Percentiles rank a stretch among this genome's conserved stretches.
Evolutionary conservation across 2,888 invertebrate species (phyloP).

Genomic region (Hyposoter didymator): DNA sequence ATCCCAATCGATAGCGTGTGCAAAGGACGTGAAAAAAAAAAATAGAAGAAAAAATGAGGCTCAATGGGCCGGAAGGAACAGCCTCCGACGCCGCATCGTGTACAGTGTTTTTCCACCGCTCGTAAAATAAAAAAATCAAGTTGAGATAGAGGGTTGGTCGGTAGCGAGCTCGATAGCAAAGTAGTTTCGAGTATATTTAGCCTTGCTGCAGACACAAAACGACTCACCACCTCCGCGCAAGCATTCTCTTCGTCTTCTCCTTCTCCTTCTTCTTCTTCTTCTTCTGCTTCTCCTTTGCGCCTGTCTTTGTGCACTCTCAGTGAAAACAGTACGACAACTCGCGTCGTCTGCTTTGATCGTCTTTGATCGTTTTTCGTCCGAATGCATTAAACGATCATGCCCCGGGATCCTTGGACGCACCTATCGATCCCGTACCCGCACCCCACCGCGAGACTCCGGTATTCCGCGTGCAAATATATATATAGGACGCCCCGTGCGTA

Average conservation of each 20-base stretch:
- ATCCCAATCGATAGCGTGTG: neutral
- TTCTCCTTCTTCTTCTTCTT: conserved; percentile 8
- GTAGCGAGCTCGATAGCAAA: conserved; percentile 54
- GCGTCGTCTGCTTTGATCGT: conserved; percentile 8
- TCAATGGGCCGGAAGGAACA: neutral
- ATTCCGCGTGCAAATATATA: neutral
- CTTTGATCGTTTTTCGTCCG: conserved; percentile 17
- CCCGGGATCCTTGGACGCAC: conserved; percentile 16
- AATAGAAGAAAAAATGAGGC: neutral
- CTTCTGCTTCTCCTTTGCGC: conserved; percentile 9
- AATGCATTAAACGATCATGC: conserved; percentile 18
- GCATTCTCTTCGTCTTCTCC: conserved; percentile 52
- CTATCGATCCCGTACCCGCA: neutral
- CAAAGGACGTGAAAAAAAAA: neutral
- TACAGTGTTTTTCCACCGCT: conserved; percentile 8
- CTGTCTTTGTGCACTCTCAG: conserved; percentile 9
- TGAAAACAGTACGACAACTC: conserved; percentile 27
- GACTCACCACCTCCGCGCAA: conserved; percentile 78
- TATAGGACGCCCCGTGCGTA: neutral
- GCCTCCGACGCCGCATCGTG: neutral
- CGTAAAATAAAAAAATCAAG: conserved; percentile 5
- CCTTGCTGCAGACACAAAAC: conserved; percentile 81
- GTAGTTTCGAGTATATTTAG: conserved; percentile 76
- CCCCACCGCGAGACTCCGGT: neutral
- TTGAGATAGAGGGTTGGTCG: conserved; percentile 34